A percentile compares a stretch with the other conserved stretches of the same genome.
phyloP scores from a whole-genome alignment of 1,140 invertebrate species.

The Dolichoris vasculosae region DNA sequence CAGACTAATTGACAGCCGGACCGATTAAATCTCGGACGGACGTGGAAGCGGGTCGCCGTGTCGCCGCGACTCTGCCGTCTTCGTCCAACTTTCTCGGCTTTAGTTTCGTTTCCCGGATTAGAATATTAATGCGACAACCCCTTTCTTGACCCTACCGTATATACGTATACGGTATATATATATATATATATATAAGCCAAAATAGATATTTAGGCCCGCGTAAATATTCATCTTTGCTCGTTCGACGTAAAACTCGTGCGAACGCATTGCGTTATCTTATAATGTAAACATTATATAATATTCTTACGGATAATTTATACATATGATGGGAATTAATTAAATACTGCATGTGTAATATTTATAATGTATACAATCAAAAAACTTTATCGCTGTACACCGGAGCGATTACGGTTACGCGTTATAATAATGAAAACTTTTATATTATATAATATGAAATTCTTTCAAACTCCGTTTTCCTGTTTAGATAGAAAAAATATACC shows the following conservation, averaged over 20 bases:
- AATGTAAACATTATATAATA: conserved; percentile 37
- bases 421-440: conserved; percentile 12
- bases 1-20: conserved; percentile 27
- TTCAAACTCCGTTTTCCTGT: conserved; percentile 38
- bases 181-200: not conserved
- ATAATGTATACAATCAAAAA: conserved; percentile 27
- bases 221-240: not conserved
- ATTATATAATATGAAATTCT: conserved; percentile 45
- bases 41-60: not conserved
- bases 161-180: too few relatives aligned
- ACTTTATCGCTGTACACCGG: not conserved
- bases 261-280: not conserved
- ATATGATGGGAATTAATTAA: conserved; percentile 32
- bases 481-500: conserved; percentile 35
- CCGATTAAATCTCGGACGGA: conserved; percentile 29
- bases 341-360: not conserved
- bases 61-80: not conserved
- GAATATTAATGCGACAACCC: not conserved
- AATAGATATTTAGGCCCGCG: not conserved
- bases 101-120: not conserved
- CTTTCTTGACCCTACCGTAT: too few relatives aligned
- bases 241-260: conserved; percentile 1
- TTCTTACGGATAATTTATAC: conserved; percentile 25
- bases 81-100: not conserved
- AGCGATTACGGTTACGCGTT: not conserved